Evolutionary conservation across 2,797 vertebrate genomes (phyloP).

Genomic region (Streptopelia turtur): DNA sequence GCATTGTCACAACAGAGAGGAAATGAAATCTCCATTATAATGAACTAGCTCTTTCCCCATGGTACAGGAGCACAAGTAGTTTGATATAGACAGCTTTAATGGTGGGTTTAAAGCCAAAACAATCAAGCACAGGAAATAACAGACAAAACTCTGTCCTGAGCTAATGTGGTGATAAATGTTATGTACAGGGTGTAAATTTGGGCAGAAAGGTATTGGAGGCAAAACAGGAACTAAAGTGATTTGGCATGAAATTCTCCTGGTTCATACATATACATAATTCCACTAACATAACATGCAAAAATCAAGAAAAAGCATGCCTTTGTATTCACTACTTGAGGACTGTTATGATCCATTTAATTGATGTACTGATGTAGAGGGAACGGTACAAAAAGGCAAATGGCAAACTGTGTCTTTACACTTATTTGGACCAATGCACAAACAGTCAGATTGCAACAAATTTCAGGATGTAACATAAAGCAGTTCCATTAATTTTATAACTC

Average conservation of each 20-base stretch:
- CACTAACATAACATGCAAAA: neutral
- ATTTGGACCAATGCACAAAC: neutral
- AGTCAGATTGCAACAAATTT: neutral
- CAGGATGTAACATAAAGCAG: neutral
- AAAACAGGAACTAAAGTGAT: neutral
- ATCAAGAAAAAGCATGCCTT: neutral
- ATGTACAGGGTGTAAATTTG: neutral
- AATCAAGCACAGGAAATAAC: constrained; percentile 22
- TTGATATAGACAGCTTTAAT: constrained; percentile 56
- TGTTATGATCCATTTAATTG: neutral
- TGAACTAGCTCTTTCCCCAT: constrained; percentile 6
- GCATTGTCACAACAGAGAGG: constrained; percentile 7
- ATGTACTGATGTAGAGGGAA: neutral
- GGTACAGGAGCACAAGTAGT: neutral
- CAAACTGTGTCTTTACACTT: neutral
- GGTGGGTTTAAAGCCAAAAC: constrained; percentile 38
- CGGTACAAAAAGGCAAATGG: neutral
- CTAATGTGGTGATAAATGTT: neutral
- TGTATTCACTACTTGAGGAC: neutral
- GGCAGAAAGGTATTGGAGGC: neutral
- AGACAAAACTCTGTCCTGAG: neutral
- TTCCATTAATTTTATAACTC: constrained; percentile 14
- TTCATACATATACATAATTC: neutral
- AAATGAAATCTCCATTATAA: constrained; percentile 49
- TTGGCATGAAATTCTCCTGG: neutral